phyloP scores from a whole-genome alignment of 2,797 vertebrate genomes.

The Enteromius mattozi region DNA sequence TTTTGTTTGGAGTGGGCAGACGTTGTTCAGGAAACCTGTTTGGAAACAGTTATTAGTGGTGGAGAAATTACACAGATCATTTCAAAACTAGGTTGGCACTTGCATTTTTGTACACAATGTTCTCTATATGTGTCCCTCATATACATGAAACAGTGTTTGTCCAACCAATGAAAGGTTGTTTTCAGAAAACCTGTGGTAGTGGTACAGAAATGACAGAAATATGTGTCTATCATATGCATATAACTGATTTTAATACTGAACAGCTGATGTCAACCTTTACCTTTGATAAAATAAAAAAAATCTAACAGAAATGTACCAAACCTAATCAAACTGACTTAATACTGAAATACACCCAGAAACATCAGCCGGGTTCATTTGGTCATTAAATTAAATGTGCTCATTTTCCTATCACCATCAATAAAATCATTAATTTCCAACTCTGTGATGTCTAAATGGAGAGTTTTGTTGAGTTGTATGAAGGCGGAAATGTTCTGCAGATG shows the following conservation, averaged over 20 bases:
- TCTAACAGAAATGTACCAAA: neutral
- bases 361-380: neutral
- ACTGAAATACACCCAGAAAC: neutral
- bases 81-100: neutral
- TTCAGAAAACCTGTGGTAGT: neutral
- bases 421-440: constrained; percentile 77
- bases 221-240: neutral
- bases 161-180: neutral
- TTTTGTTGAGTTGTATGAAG: constrained; percentile 71
- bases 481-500: constrained; percentile 82
- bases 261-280: neutral
- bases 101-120: neutral
- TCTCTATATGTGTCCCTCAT: neutral
- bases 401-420: constrained; percentile 69
- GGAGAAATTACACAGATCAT: neutral
- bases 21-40: neutral
- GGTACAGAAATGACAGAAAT: neutral
- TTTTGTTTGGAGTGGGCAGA: neutral
- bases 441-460: constrained; percentile 79
- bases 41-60: neutral
- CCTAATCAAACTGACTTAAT: neutral
- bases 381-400: constrained; percentile 41
- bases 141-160: neutral
- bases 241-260: neutral
- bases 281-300: too few relatives aligned